Base-by-base conservation (phyloP, 1,140 invertebrate genomes). In the Diorhabda carinulata region DNA sequence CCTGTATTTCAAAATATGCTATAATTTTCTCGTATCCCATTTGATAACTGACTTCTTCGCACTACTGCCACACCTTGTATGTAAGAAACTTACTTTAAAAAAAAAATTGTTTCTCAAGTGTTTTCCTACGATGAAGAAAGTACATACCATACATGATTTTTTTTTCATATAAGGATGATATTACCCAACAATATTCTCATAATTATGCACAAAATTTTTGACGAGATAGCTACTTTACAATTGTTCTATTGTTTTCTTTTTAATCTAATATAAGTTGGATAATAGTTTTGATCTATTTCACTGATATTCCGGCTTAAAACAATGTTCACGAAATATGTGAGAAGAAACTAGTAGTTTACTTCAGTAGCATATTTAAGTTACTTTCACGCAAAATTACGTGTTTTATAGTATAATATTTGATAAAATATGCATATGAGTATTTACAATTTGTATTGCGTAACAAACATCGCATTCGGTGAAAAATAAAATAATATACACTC, bases 171-270 rank as follows among this genome's bases (percentile, higher is more conserved):
- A 25, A 25, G 25, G 25, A 52, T 52, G 47, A 8, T 52, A 52
- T 52, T 52, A 52, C 47, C n/a, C 3, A 52, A 52, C 47, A 52
- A n/a, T n/a, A 52, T 52, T 52, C 47, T 52, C 47, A 52, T 52
- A 52, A 52, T 52, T 52, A 52, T 52, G 47, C 47, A 52, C n/a
- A n/a, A 52, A 52, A 52, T 8, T 52, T 52, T 52, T 52, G 47
- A 52, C 6, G 47, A 52, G 47, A 52, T 52, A 52, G 6, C 47
- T 52, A 8, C 47, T 52, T 52, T n/a, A 52, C 47, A 52, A 52
- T 52, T 52, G 47, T 52, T 52, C 47, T 52, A 52, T 52, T 52
- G 47, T 52, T 52, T 52, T 52, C 47, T 52, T 4, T n/a, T 52
- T 52, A 52, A n/a, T 52, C 47, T 52, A 52, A 52, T n/a, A 2